Base-by-base conservation (phyloP, 2,888 invertebrate species). In the Lepidocyrtoides sp. region DNA sequence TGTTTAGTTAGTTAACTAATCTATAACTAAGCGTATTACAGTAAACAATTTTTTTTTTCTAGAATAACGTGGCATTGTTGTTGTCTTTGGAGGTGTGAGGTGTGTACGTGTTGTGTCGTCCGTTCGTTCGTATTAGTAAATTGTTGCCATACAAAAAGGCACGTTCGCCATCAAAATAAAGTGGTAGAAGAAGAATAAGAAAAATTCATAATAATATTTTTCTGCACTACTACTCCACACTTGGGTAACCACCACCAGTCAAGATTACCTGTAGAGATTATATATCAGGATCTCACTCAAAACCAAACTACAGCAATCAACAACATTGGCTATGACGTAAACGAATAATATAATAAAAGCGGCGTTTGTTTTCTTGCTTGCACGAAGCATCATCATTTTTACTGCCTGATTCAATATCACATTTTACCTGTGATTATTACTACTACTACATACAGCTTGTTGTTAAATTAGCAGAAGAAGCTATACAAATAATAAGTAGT, bases 241-340 rank as follows among this genome's bases (percentile, higher is more conserved):
- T 54, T 79, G 77, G 77, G 7, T 79, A 54, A 79, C 51, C 77
- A 79, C 54, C 41, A 48, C 44, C 23, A 32, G 72, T 44, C 44
- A 72, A 79, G 77, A 79, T 79, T 51, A 79, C 2, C 14, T 54
- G 51, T 17, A 54, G 51, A 29, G 17, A n/a, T n/a, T n/a, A n/a
- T n/a, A 29, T 54, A 79, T 44, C 8, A 54, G 32, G n/a, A 63
- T 12, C 4, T 14, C 63, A 63, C 63, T 12, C n/a, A n/a, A n/a
- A n/a, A 36, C 3, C 36, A 26, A 10, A 26, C 4, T 29, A 26
- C 29, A 10, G 48, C 36, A 72, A 63, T 51, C 69, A 72, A 54
- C 86, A 54, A 57, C 54, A 32, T 44, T 86, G 86, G 63, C 44
- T 63, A 77, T 86, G 86, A 86, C 77, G 86, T 77, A 86, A 85